phyloP scores from a whole-genome alignment of 2,888 invertebrate species.

The Tipula helvola region DNA sequence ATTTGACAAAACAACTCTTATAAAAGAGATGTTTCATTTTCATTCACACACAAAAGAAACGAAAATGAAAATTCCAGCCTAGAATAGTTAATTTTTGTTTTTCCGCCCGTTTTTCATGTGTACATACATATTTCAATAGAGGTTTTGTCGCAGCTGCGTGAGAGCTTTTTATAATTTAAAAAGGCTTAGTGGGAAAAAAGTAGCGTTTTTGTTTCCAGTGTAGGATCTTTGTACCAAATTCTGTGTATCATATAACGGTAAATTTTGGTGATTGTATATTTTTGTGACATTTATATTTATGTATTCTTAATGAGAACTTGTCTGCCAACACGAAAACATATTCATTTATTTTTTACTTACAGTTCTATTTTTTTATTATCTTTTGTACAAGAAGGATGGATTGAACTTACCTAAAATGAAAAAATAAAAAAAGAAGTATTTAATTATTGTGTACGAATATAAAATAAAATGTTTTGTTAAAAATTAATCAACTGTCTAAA shows the following conservation, averaged over 20 bases:
- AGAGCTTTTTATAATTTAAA: background rate
- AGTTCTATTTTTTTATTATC: background rate
- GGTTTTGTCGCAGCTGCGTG: background rate
- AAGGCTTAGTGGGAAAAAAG: background rate
- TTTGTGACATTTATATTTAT: background rate
- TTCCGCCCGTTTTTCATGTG: background rate
- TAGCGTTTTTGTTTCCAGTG: background rate
- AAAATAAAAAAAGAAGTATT: background rate
- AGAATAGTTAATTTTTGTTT: background rate
- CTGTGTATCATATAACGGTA: background rate
- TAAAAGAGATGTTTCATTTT: background rate
- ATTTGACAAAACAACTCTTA: background rate
- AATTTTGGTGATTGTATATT: background rate
- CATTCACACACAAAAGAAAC: background rate
- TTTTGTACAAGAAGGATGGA: background rate
- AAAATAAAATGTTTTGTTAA: background rate
- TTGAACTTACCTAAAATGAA: background rate
- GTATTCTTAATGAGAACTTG: background rate
- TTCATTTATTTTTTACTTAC: background rate
- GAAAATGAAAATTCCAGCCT: background rate
- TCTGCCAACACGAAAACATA: background rate
- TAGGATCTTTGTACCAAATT: background rate
- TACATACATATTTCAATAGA: background rate
- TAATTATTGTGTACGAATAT: background rate
- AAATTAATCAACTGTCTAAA: background rate